Evolutionary conservation across 2,113 vertebrate species (phyloP).

Genomic region (Gavia stellata): DNA sequence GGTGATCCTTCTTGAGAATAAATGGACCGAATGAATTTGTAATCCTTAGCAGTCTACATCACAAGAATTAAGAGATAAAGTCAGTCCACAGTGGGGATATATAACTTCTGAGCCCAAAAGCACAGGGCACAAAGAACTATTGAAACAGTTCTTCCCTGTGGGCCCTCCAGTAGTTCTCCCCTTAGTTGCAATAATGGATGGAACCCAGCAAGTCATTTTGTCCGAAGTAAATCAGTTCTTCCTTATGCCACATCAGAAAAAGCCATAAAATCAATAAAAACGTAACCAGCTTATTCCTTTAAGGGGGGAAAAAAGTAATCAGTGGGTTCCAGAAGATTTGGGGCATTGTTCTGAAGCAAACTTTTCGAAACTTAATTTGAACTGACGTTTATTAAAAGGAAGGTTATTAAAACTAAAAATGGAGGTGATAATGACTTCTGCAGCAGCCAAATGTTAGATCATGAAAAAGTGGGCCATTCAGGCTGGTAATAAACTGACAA

Average conservation of each 20-base stretch:
- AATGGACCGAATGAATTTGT: background rate
- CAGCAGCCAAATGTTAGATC: background rate
- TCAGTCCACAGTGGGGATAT: background rate
- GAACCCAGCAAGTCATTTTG: background rate
- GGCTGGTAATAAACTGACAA: background rate
- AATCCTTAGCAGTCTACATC: background rate
- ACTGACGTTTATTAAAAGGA: background rate
- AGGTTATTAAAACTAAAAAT: background rate
- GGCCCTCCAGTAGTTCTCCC: background rate
- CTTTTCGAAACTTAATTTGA: background rate
- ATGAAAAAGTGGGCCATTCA: background rate
- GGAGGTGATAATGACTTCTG: background rate
- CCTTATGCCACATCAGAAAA: background rate
- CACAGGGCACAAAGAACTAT: background rate
- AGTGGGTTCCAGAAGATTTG: background rate
- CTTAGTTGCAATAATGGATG: background rate
- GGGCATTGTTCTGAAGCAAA: background rate
- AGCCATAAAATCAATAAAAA: background rate
- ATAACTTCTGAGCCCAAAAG: background rate
- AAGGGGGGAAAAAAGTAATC: background rate
- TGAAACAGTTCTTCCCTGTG: background rate
- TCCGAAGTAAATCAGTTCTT: background rate
- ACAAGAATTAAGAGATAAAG: background rate
- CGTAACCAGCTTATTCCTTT: background rate
- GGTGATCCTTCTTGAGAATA: background rate